A percentile compares a stretch with the other conserved stretches of the same genome.
Conservation (phyloP, 2,113 vertebrate species). For the Sorex fumeus region DNA sequence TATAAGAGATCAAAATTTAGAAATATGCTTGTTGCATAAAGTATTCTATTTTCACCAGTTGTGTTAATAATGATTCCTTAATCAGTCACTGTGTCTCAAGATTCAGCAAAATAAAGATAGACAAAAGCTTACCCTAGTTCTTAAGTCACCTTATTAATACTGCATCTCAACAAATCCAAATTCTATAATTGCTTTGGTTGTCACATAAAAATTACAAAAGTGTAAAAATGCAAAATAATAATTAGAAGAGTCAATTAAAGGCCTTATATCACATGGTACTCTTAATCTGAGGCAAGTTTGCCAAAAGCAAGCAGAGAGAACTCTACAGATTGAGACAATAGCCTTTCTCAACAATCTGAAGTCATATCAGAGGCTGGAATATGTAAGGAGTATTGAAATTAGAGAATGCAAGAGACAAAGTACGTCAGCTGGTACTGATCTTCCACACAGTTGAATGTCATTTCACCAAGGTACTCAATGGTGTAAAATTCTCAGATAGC, state of each 20-base stretch:
- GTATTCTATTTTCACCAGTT: background rate
- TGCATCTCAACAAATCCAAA: background rate
- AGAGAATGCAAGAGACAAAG: background rate
- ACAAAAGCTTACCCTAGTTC: background rate
- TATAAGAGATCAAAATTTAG: background rate
- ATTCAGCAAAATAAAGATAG: background rate
- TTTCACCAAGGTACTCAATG: background rate
- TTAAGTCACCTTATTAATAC: background rate
- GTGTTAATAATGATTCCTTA: background rate
- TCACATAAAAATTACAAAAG: background rate
- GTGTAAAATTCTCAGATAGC: background rate
- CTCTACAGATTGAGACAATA: background rate
- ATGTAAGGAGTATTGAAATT: too few species aligned
- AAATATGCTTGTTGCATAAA: background rate
- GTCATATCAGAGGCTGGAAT: background rate
- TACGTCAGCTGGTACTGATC: background rate
- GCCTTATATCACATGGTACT: background rate
- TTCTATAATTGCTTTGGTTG: background rate
- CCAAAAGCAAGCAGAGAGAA: slow-evolving; percentile 10
- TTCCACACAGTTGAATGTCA: background rate
- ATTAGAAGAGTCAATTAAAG: background rate
- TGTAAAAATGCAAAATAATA: background rate
- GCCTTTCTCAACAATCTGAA: background rate
- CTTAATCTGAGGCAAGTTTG: slow-evolving; percentile 17
- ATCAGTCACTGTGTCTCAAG: background rate